These are phyloP conservation scores for Cylindroiulus punctatus DNA, from an alignment of 2,888 invertebrate species.

Conservation along the genomic window DNA sequence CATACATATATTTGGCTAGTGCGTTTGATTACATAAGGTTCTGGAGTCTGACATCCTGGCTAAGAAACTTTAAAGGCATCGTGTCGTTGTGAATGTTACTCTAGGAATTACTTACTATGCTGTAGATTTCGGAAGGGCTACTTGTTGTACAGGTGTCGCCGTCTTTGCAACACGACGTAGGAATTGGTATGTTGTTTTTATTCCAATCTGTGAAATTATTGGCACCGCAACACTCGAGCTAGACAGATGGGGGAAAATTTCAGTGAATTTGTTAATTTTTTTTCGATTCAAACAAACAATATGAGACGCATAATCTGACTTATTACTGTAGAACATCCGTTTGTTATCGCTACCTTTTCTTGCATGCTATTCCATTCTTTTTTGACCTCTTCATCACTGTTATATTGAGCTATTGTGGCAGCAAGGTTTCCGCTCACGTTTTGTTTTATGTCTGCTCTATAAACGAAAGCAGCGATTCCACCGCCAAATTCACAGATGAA, in stretches of 20 bases:
- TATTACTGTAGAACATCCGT: too few relatives aligned
- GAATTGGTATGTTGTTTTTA: neutral
- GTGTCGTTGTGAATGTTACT: too few relatives aligned
- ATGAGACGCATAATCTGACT: too few relatives aligned
- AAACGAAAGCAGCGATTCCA: constrained; percentile 54
- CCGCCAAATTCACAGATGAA: constrained; percentile 51
- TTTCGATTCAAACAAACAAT: too few relatives aligned
- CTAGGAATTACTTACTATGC: neutral
- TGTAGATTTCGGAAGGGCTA: neutral
- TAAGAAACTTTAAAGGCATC: too few relatives aligned
- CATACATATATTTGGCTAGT: too few relatives aligned
- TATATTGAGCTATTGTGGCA: neutral
- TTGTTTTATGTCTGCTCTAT: constrained; percentile 41
- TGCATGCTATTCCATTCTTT: constrained; percentile 49
- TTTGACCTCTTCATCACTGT: neutral
- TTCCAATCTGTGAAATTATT: neutral
- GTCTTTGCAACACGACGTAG: neutral
- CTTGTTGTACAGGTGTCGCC: neutral
- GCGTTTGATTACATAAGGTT: too few relatives aligned
- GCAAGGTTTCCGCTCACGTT: neutral
- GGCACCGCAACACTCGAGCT: constrained; percentile 19
- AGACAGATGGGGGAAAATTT: too few relatives aligned
- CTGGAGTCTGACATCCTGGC: too few relatives aligned
- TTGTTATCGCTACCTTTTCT: constrained; percentile 37
- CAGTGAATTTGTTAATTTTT: too few relatives aligned